Evolutionary conservation across 2,113 vertebrate species (phyloP), one percentile per base, ranked within the genome.

Genomic region (Azemiops feae): DNA sequence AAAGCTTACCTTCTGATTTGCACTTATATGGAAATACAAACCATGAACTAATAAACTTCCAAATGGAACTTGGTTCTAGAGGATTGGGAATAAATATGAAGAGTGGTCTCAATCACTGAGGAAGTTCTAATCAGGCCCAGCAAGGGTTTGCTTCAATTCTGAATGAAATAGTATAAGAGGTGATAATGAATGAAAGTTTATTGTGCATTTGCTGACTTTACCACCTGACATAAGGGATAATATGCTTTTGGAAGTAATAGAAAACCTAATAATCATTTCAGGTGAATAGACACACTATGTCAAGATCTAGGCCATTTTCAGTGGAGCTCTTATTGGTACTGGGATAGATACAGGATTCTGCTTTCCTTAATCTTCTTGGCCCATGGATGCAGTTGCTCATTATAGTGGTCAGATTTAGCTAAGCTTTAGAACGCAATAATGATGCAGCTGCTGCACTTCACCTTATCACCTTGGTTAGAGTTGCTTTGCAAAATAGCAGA

Each of bases 401-500:
- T 96, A 50, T 55, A 86, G 54, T 93, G 94, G 94, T 93, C 54
- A 93, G 88, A 92, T 97, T 96, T 96, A 74, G n/a, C 5, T 93
- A 74, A 95, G 95, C 88, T 96, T 96, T 50, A 94, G 87, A 92
- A 96, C 95, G 94, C 88, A 93, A 95, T 96, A 94, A 87, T 2
- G 47, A 94, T 96, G 86, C 93, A 97, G 95, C 95, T 97, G 94
- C 34, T 93, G 94, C 96, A 86, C 39, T 85, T 96, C 93, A 95
- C 95, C 95, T 97, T 94, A 94, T 97, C 95, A 96, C 96, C 96
- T 97, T 97, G 95, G 95, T 90, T 92, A 69, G 93, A 88, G 94
- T 93, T 94, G 89, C 91, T 96, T 94, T 96, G 91, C 91, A 90
- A 95, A 86, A 92, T 50, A 91, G 5, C 97, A 97, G 96, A 96